These are phyloP conservation scores for Galaxias olidus DNA, from an alignment of 2,797 vertebrate species.

Conservation along the genomic window DNA sequence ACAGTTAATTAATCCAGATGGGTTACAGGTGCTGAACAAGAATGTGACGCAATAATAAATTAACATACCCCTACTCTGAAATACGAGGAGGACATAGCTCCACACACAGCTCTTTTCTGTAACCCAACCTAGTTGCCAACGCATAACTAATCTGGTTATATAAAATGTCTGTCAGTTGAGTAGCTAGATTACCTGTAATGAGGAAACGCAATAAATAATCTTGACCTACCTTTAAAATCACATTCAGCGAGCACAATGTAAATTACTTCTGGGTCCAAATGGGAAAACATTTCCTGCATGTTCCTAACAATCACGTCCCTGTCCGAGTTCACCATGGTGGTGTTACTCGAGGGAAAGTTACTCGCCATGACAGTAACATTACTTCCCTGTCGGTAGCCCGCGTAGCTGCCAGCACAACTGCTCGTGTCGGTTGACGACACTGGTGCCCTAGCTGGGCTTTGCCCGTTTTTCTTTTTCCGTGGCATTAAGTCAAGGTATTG, in stretches of 20 bases:
- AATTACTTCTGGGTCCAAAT: constrained; percentile 90
- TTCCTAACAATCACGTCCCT: constrained; percentile 79
- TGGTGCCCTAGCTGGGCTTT: constrained; percentile 79
- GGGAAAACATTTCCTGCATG: constrained; percentile 95
- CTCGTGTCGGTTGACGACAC: constrained; percentile 43
- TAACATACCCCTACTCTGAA: too few relatives aligned
- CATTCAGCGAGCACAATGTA: constrained; percentile 94
- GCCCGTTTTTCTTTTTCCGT: constrained; percentile 84
- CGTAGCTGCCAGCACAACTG: constrained; percentile 31
- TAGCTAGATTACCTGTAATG: neutral
- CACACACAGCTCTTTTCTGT: too few relatives aligned
- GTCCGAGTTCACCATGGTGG: constrained; percentile 32
- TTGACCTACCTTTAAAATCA: constrained; percentile 90
- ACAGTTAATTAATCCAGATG: too few relatives aligned
- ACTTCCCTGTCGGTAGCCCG: constrained; percentile 29
- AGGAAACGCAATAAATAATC: neutral
- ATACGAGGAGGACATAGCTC: too few relatives aligned
- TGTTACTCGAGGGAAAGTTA: constrained; percentile 32
- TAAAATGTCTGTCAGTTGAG: too few relatives aligned
- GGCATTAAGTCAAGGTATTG: constrained; percentile 76
- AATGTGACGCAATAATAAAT: too few relatives aligned
- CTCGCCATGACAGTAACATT: constrained; percentile 36
- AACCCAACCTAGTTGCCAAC: too few relatives aligned
- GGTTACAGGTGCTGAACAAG: too few relatives aligned
- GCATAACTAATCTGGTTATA: too few relatives aligned